Evolutionary conservation across 2,888 invertebrate species (phyloP).

Genomic region (Leuctra nigra): DNA sequence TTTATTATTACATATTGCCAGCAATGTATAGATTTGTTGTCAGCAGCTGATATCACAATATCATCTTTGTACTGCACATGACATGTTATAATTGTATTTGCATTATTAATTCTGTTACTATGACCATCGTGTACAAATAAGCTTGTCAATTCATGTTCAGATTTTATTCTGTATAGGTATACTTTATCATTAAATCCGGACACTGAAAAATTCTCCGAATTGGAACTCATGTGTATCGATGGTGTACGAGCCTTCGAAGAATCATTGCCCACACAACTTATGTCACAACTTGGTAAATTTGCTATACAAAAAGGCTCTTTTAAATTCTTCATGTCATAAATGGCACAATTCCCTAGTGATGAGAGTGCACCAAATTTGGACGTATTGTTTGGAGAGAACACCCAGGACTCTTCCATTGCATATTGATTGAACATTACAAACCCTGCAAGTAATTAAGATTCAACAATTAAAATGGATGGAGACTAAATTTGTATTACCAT

Average conservation of each 20-base stretch:
- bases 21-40: slow-evolving; percentile 15
- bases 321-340: slow-evolving; percentile 8
- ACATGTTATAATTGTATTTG: too few relatives aligned
- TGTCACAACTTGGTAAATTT: background rate
- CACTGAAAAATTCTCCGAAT: background rate
- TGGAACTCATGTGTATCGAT: background rate
- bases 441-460: too few relatives aligned
- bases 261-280: too few relatives aligned
- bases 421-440: too few relatives aligned
- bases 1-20: slow-evolving; percentile 15
- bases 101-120: background rate
- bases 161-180: slow-evolving; percentile 11
- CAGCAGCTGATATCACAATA: slow-evolving; percentile 19
- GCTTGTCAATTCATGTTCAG: background rate
- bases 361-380: slow-evolving; percentile 12
- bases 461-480: too few relatives aligned
- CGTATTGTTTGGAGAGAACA: too few relatives aligned
- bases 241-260: too few relatives aligned
- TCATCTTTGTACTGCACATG: slow-evolving; percentile 11
- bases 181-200: slow-evolving; percentile 22
- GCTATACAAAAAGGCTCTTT: background rate
- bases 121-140: slow-evolving; percentile 22
- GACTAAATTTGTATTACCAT: too few relatives aligned
- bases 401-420: too few relatives aligned
- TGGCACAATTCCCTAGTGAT: background rate